Evolutionary conservation across 1,140 invertebrate genomes (phyloP).

Genomic region (Brachionus rubens): DNA sequence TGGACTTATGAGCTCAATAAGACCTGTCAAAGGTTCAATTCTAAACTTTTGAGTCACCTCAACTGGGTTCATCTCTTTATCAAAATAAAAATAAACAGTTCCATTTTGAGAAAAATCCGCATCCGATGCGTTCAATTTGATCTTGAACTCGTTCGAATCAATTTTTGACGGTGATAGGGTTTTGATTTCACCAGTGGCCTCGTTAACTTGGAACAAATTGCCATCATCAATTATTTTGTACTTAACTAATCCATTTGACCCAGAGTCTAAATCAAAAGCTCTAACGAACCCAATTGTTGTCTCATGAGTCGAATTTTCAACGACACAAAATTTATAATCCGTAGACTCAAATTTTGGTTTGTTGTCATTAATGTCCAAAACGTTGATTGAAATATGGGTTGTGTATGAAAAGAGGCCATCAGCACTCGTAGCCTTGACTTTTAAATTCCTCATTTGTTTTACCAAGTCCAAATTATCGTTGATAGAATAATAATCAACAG

Average conservation of each 20-base stretch:
- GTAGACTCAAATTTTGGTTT: constrained; percentile 13
- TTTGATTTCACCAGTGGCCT: constrained; percentile 9
- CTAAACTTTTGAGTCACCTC: constrained; percentile 14
- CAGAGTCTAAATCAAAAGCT: constrained; percentile 27
- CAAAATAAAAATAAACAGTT: constrained; percentile 40
- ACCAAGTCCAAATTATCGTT: not conserved
- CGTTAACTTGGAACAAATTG: constrained; percentile 1
- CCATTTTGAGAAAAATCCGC: constrained; percentile 10
- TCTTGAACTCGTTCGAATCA: constrained; percentile 15
- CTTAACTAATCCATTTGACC: constrained; percentile 29
- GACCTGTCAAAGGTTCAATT: constrained; percentile 37
- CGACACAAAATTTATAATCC: constrained; percentile 38
- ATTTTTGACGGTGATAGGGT: not conserved
- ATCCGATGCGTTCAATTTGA: constrained; percentile 1
- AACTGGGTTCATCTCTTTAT: not conserved
- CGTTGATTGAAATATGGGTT: constrained; percentile 14
- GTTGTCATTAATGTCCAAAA: constrained; percentile 38
- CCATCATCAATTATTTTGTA: not conserved
- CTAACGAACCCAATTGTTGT: not conserved
- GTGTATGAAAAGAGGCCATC: constrained; percentile 30
- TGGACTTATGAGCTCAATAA: not conserved
- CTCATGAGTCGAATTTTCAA: not conserved
- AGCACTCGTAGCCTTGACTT: not conserved
- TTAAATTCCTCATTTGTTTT: constrained; percentile 20
- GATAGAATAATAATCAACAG: constrained; percentile 14